Base-by-base conservation (phyloP, 2,797 vertebrate genomes). In the Pteropus rufus region DNA sequence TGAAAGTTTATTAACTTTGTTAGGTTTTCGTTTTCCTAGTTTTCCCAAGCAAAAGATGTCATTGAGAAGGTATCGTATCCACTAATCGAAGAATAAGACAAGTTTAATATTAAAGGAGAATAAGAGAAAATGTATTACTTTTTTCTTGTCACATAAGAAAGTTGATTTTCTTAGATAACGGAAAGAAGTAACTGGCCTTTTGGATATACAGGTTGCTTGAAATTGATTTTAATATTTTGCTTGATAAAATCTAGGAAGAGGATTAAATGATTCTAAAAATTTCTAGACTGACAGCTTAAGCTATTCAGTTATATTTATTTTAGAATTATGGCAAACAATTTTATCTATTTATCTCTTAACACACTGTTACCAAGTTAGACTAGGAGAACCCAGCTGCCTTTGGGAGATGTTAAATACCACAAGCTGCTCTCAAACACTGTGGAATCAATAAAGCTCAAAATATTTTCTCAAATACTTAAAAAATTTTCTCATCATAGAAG, bases 391-490 rank as follows among this genome's bases (percentile, higher is more conserved):
- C 96, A 97, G 94, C 89, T 97, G 95, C 72, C 58, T 96, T 95
- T 89, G 83, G 72, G 82, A 34, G 39, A 62, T 90, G 46, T 79
- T 95, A 96, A 97, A 97, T 97, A 80, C 77, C 97, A 95, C 97
- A 97, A 97, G 96, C 97, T 98, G 97, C 95, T 97, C 87, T 82
- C 79, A 92, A 96, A 95, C n/a, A 67, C 46, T 96, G 94, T 97
- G 58, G 91, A 75, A 94, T 96, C 96, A 97, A 89, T 97, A 97
- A 92, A 96, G 82, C 91, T 93, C 85, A 86, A 97, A 97, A 97
- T 97, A 97, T 96, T 97, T 97, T 95, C 91, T 90, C 94, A 97
- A 86, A 89, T 95, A 87, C 75, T 94, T 95, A 12, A 36, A 58
- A 77, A 64, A 79, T 54, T 34, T 92, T 93, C 46, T 92, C 84